Base-by-base conservation (phyloP, 2,797 vertebrate species). In the Atherinosoma microstoma region DNA sequence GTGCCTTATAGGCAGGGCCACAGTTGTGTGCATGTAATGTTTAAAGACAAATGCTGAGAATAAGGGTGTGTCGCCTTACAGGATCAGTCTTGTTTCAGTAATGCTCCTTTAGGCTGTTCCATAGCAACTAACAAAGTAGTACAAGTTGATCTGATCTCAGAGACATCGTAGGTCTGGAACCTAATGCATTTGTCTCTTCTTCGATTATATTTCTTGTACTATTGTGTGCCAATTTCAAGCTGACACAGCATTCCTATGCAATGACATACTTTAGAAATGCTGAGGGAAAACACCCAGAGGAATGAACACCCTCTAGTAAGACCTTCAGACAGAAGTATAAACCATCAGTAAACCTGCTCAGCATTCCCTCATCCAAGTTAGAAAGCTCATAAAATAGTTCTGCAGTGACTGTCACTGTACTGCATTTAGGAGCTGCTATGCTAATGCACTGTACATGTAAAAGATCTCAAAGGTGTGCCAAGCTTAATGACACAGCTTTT, bases 31-130 rank as follows among this genome's bases (percentile, higher is more conserved):
- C 16, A n/a, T 40, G 53, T n/a, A 71, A 58, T 18, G 54, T 57
- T 67, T 32, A 47, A 54, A 64, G 22, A 59, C 49, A 56, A 34
- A 15, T 27, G 24, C 36, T 70, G 13, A 62, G 47, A 34, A 34
- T 38, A 60, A 38, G 63, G 32, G 9, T 32, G 11, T n/a, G 61
- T 10, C 34, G 40, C 24, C 51, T 49, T 62, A 49, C 64, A 58
- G 58, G 81, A 49, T 24, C 24, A 24, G 53, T 60, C 58, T 58
- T 60, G 56, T 58, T 16, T 56, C 53, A 61, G 36, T 57, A 59
- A 65, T 3, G 7, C 18, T 35, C 34, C 36, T 18, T 40, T n/a
- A 58, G 58, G n/a, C 27, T 13, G 58, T 30, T 62, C 15, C 40
- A 20, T 27, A 22, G 56, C n/a, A 2, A 57, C 58, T 54, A 54